Evolutionary conservation across 2,113 vertebrate species (phyloP).

Genomic region (Caranx melampygus): DNA sequence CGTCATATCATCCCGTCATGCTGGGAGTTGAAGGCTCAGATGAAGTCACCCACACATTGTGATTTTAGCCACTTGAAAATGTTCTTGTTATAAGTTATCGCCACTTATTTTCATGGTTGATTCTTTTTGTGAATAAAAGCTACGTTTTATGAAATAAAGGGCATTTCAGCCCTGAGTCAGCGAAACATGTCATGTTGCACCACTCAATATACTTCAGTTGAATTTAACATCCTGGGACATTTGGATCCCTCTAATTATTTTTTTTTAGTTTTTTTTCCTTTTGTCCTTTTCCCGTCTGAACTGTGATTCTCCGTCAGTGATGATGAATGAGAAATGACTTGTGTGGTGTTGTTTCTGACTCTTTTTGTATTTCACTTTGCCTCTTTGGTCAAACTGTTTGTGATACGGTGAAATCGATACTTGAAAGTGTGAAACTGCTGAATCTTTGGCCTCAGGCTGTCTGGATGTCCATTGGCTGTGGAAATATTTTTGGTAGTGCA

Average conservation of each 20-base stretch:
- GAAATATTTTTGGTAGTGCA: conserved; percentile 47
- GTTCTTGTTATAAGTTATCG: not conserved
- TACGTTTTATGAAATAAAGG: conserved; percentile 27
- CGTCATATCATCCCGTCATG: not conserved
- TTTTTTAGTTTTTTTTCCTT: not conserved
- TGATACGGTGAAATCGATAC: conserved; percentile 78
- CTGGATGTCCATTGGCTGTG: conserved; percentile 60
- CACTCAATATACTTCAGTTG: conserved; percentile 6
- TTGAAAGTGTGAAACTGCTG: conserved; percentile 84
- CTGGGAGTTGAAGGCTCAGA: not conserved
- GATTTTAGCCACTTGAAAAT: not conserved
- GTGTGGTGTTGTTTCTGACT: conserved; percentile 48
- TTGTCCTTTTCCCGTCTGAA: conserved; percentile 19
- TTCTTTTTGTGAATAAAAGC: conserved; percentile 30
- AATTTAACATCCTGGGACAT: conserved; percentile 17
- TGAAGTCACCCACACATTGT: not conserved
- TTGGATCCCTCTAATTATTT: conserved; percentile 9
- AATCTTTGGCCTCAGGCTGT: conserved; percentile 65
- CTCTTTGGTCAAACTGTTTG: conserved; percentile 62
- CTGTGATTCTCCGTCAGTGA: conserved; percentile 29
- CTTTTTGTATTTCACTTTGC: conserved; percentile 64
- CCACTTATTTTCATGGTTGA: conserved; percentile 20
- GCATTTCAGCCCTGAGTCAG: conserved; percentile 10
- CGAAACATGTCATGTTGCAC: conserved; percentile 25
- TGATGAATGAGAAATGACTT: conserved; percentile 44